phyloP scores from a whole-genome alignment of 2,888 invertebrate genomes.

The Ecdyonurus torrentis region DNA sequence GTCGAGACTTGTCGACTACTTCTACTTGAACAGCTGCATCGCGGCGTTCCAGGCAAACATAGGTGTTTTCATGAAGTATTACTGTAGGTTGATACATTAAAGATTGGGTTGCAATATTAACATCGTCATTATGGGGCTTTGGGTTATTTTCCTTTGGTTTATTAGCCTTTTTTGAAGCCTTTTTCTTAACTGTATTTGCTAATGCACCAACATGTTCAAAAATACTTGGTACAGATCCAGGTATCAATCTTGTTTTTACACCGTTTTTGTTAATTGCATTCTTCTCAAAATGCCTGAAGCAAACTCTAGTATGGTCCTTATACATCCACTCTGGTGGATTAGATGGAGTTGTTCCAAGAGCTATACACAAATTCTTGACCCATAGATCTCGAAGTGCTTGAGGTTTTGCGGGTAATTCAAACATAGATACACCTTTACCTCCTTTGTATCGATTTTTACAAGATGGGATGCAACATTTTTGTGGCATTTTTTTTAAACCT shows the following conservation, averaged over 20 bases:
- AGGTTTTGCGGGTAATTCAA: neutral
- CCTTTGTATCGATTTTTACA: neutral
- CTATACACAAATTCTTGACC: neutral
- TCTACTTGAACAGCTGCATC: neutral
- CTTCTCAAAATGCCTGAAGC: neutral
- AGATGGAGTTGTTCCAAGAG: neutral
- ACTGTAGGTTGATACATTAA: neutral
- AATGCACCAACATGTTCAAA: neutral
- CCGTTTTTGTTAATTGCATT: neutral
- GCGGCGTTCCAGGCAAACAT: neutral
- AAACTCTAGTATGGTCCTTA: neutral
- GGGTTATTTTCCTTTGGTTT: too few species aligned
- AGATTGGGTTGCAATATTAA: neutral
- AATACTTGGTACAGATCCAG: neutral
- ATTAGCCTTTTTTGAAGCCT: too few species aligned
- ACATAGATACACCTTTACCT: neutral
- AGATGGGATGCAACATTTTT: neutral
- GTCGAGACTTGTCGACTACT: neutral
- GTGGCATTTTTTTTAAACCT: too few species aligned
- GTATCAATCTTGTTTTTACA: neutral
- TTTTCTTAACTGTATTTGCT: neutral
- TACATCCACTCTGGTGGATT: neutral
- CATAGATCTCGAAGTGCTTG: neutral
- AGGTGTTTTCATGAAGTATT: neutral
- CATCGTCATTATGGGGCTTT: neutral